Base-by-base conservation (phyloP, 2,113 vertebrate genomes). In the Callipepla californica region DNA sequence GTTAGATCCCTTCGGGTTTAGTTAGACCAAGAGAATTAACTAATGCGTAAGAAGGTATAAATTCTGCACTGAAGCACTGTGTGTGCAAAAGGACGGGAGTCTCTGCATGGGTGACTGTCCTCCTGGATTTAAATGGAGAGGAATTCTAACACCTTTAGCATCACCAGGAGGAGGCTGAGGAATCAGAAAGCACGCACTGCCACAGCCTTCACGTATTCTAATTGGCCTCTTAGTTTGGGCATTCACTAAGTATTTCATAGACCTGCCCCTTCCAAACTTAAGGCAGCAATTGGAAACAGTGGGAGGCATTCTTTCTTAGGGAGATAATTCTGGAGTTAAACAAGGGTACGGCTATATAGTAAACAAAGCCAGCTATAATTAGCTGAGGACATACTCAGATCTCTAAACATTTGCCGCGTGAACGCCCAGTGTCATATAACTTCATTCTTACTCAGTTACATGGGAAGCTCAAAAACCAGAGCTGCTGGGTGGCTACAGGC, bases 21-120 rank as follows among this genome's bases (percentile, higher is more conserved):
- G 65, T 65, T 68, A 90, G 48, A 74, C 50, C 91, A 85, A 59
- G 63, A 66, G 63, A 84, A 94, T 85, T 96, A 55, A 62, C 69
- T 91, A 42, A 74, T 48, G 45, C 16, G 63, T 82, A 89, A 80
- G 69, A 62, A 80, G 42, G 84, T 85, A 53, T 63, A 89, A 87
- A 58, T 82, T 89, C 84, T 34, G 45, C 14, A 32, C 22, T 38
- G 50, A 53, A 26, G 51, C 51, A 51, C 50, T 15, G 16, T 9
- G 30, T 69, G 55, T 62, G 42, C 92, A 50, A 73, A 87, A 28
- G 42, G 84, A 92, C 7, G 14, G 76, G 91, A 84, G 73, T 92
- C 92, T 76, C 58, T 47, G 47, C 28, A 34, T 30, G 72, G 80
- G 69, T 87, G 67, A 55, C 70, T 72, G 48, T 57, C n/a, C 86